Base-by-base conservation (phyloP, 2,888 invertebrate species). In the Villa cingulata region DNA sequence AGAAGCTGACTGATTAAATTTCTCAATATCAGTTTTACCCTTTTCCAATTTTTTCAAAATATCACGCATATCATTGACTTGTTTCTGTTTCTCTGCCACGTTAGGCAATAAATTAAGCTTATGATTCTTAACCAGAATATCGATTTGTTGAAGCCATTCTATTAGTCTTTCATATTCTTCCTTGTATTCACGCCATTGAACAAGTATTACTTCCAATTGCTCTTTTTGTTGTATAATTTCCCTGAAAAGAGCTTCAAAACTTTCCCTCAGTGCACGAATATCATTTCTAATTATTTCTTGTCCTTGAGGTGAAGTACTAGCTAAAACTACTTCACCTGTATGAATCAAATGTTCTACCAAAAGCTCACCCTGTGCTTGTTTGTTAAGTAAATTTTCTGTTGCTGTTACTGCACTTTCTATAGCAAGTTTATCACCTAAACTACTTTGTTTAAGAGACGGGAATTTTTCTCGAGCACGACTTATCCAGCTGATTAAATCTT, bases 71-170 rank as follows among this genome's bases (percentile, higher is more conserved):
- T 88, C 86, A 43, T 75, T 74, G 0, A 90, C 88, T 72, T 90
- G 89, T 52, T 83, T 86, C 53, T 80, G 78, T 61, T 92, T 92
- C 58, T 92, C 91, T 43, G 78, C 75, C 1, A 88, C 73, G 47
- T 81, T 86, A 3, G 87, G 80, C 20, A 86, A 74, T 14, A 90
- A 70, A 19, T 86, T 83, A 20, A 87, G 78, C 66, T 92, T 92
- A 58, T 91, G 87, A 48, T 88, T 87, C 64, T 92, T 91, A 14
- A 90, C 84, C 10, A 90, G 75, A 58, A 90, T 88, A 58, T 91
- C 90, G 59, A 87, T 87, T 65, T 91, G 90, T 60, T 91, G 91
- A 29, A 92, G 67, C 91, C 91, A 92, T 64, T 92, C 91, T 44
- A 88, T 88, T 16, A 92, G 70, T 51, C 87, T 77, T 64, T 92